Evolutionary conservation across 2,797 vertebrate genomes (phyloP), one percentile per base, ranked within the genome.

Genomic region (Perodicticus potto): DNA sequence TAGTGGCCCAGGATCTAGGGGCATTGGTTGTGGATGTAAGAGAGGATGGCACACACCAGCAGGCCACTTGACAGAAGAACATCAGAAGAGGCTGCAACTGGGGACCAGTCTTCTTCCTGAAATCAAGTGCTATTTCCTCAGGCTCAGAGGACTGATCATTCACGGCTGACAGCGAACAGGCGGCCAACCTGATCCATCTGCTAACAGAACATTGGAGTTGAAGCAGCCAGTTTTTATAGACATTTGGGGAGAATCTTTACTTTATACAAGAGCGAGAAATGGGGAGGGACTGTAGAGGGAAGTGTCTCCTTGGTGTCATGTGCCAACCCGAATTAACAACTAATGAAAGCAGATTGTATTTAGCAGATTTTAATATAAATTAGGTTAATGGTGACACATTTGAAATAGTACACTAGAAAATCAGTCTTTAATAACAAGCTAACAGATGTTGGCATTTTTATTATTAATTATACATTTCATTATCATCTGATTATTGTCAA

Each of bases 391-490:
- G 97, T 98, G 98, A 98, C 98, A 98, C 98, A 97, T 98, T 98
- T 96, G 97, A 98, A 98, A 98, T 94, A 98, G 97, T 97, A 97
- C 97, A 97, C 97, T 98, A 97, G 95, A 98, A 97, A 98, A 98
- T 98, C 98, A 98, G 97, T 96, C 97, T 98, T 97, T 98, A 98
- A 98, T 97, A 98, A 98, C 97, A 98, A 98, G 96, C 98, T 98
- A 98, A 98, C 99, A 99, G 98, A 99, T 99, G 99, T 98, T 99
- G 98, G 98, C 98, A 98, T 99, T 99, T 99, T 98, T 98, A 96
- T 98, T 98, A 98, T 98, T 99, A 99, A 99, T 99, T 98, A 99
- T 98, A 98, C 98, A 99, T 99, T 98, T 98, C 98, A 99, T 99
- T 99, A 99, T 99, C 98, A 98, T 99, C 98, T 72, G 97, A 98